Base-by-base conservation (phyloP, 35 echinoderm and acorn worm species). In the Amphiura filiformis region DNA sequence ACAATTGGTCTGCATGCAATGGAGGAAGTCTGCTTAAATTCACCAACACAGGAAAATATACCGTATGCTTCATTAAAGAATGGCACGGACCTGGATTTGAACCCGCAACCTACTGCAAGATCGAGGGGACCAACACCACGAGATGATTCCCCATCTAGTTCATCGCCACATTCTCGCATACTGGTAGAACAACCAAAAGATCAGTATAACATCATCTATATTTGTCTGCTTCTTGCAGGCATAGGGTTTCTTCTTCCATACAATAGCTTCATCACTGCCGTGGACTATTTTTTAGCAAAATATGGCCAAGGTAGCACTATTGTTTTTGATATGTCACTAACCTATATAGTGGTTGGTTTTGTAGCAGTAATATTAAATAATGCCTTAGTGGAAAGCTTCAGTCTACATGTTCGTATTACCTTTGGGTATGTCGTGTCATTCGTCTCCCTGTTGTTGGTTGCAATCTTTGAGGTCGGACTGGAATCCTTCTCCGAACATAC, bases 251-350 rank as follows among this genome's bases (percentile, higher is more conserved):
- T 94, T 12, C 84, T 94, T 4, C 93, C 93, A 23, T 94, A 94
- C 76, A 94, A 94, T 78, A 94, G 93, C 31, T 94, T 94, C 84
- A 89, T 94, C 77, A 90, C 93, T 1, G 93, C 93, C 23, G 93
- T 94, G 28, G 93, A 94, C 36, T 94, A 89, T 36, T 94, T 94
- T 61, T 84, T 88, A 41, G 18, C 20, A 32, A 78, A 85, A 35
- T 94, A 90, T 65, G 9, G 61, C 2, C 93, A 83, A 0, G 84
- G 84, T 18, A 94, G 88, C 56, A 94, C 93, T 11, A 94, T 94
- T 30, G 93, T 94, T 3, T 94, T 94, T 64, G 93, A 94, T 64
- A 94, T 94, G 83, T 90, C 88, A 32, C 64, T 94, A 0, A 89
- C 88, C 52, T 94, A 94, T 78, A 89, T 94, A 13, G 26, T 90